These are phyloP conservation scores for Ptyas mucosa DNA, from an alignment of 2,113 vertebrate genomes.

Conservation along the genomic window DNA sequence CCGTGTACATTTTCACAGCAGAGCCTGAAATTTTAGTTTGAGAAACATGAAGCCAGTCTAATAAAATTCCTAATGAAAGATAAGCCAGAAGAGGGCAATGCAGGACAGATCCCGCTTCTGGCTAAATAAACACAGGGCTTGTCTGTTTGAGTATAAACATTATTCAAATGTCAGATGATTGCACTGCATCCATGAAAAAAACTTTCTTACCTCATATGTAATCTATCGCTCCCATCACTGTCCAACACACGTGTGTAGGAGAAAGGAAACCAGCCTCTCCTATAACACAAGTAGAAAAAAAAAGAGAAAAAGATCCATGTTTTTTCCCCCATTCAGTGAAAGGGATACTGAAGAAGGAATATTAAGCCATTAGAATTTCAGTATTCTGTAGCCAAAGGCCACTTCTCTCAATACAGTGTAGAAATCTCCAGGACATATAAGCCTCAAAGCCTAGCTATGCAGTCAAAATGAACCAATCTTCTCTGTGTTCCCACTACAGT, in stretches of 20 bases:
- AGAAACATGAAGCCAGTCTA: background rate
- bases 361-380: background rate
- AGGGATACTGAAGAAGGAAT: accelerated
- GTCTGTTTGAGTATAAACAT: background rate
- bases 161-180: background rate
- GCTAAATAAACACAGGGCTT: background rate
- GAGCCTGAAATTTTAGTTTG: background rate
- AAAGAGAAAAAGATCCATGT: conserved; percentile 1
- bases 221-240: conserved; percentile 68
- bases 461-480: background rate
- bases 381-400: background rate
- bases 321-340: background rate
- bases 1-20: background rate
- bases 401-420: background rate
- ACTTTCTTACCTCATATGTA: conserved; percentile 78
- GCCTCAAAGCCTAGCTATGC: background rate
- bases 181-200: background rate
- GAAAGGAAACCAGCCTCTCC: conserved; percentile 98
- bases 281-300: conserved; percentile 51
- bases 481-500: background rate
- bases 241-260: conserved; percentile 92
- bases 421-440: background rate
- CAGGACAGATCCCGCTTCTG: background rate
- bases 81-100: background rate
- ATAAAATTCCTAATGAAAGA: background rate